A percentile compares a stretch with the other conserved stretches of the same genome.
phyloP scores from a whole-genome alignment of 2,888 invertebrate genomes.

The Oscheius onirici region DNA sequence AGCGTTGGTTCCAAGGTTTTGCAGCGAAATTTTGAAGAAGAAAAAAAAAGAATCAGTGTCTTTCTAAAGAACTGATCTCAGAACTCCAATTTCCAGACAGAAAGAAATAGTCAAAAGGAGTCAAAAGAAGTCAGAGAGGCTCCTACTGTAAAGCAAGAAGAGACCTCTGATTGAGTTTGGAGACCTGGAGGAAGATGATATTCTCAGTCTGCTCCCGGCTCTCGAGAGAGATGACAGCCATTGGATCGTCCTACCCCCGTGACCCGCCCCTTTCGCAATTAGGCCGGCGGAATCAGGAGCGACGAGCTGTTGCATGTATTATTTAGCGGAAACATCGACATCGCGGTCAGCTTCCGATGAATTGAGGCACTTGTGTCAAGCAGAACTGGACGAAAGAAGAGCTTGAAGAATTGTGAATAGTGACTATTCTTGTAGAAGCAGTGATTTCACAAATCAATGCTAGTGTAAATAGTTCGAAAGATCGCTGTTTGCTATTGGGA shows the following conservation, averaged over 20 bases:
- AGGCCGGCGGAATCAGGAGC: constrained; percentile 28
- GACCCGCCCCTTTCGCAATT: constrained; percentile 23
- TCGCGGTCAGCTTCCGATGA: constrained; percentile 24
- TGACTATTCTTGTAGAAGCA: neutral
- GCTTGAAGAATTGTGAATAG: neutral
- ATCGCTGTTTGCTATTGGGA: too few relatives aligned
- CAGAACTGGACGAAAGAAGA: neutral
- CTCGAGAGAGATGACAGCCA: neutral
- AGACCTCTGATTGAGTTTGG: constrained; percentile 23
- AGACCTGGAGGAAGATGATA: constrained; percentile 24
- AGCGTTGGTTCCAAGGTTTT: too few relatives aligned
- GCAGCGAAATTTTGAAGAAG: too few relatives aligned
- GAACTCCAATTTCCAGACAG: too few relatives aligned
- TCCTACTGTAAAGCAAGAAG: neutral
- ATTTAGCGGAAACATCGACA: constrained; percentile 32
- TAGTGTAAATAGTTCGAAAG: too few relatives aligned
- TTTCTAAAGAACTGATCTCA: too few relatives aligned
- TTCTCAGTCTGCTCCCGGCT: neutral
- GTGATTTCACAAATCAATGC: too few relatives aligned
- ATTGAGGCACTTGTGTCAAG: constrained; percentile 14
- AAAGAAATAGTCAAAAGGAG: too few relatives aligned
- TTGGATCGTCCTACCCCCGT: constrained; percentile 18
- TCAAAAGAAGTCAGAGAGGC: neutral
- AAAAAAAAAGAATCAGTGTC: too few relatives aligned
- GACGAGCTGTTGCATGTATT: constrained; percentile 34